Conservation (phyloP, 2,113 vertebrate genomes). For the Cebidichthys violaceus region DNA sequence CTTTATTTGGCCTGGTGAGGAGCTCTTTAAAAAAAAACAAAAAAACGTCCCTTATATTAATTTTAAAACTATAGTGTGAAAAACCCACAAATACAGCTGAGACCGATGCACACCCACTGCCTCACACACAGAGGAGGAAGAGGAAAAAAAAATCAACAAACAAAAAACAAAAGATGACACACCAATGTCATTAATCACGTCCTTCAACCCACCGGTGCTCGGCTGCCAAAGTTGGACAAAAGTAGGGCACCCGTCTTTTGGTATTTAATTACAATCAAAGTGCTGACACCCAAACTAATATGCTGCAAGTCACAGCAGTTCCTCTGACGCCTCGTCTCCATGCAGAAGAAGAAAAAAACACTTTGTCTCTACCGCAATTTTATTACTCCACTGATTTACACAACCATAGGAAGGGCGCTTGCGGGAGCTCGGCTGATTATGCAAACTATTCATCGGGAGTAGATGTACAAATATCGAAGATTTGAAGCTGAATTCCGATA, state of each 20-base stretch:
- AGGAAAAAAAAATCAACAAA: constrained; percentile 7
- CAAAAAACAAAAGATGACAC: constrained; percentile 54
- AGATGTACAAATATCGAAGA: constrained; percentile 13
- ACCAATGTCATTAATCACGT: constrained; percentile 56
- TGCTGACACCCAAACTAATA: constrained; percentile 59
- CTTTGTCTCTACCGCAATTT: constrained; percentile 34
- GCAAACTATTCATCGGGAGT: constrained; percentile 8
- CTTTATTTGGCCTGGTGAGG: not conserved
- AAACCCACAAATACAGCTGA: constrained; percentile 20
- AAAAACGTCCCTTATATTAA: constrained; percentile 5
- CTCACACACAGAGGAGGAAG: not conserved
- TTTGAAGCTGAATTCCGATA: constrained; percentile 22
- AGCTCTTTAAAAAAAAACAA: not conserved
- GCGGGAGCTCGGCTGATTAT: not conserved
- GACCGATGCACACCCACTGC: not conserved
- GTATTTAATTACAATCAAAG: constrained; percentile 72
- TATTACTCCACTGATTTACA: constrained; percentile 6
- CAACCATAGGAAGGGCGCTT: too few relatives aligned
- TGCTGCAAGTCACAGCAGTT: constrained; percentile 52
- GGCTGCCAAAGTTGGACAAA: constrained; percentile 46
- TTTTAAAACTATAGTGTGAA: constrained; percentile 8
- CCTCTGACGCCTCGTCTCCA: constrained; percentile 43
- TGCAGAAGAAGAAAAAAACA: not conserved
- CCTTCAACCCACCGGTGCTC: constrained; percentile 41
- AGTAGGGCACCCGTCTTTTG: constrained; percentile 55